Evolutionary conservation across 2,797 vertebrate genomes (phyloP).

Genomic region (Ceryle rudis): DNA sequence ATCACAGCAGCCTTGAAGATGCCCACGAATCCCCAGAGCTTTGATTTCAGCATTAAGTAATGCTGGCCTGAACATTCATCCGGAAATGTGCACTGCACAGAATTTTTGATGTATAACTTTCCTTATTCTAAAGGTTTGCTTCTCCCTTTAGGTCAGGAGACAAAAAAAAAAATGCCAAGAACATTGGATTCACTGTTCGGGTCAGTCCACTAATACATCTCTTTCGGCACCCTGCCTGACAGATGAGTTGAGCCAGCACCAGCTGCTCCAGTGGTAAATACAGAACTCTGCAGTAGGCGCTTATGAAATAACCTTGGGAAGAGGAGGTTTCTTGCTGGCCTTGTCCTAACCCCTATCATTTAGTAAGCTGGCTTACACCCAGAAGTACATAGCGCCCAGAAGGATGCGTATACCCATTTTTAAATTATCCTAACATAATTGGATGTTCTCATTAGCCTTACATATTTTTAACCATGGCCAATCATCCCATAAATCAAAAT

Average conservation of each 20-base stretch:
- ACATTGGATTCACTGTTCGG: constrained; percentile 10
- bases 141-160: constrained; percentile 23
- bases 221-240: constrained; percentile 40
- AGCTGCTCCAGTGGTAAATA: constrained; percentile 57
- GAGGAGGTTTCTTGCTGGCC: constrained; percentile 15
- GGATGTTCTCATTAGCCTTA: neutral
- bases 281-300: constrained; percentile 45
- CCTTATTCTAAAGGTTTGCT: constrained; percentile 42
- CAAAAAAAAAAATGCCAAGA: constrained; percentile 1
- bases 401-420: neutral
- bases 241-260: constrained; percentile 63
- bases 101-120: constrained; percentile 33
- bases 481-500: neutral
- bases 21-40: constrained; percentile 48
- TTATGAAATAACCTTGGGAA: constrained; percentile 59
- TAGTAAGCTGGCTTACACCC: neutral
- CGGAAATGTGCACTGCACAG: constrained; percentile 6
- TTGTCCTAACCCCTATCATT: constrained; percentile 28
- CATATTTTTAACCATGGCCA: neutral
- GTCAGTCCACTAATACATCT: constrained; percentile 58
- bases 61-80: constrained; percentile 32
- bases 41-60: constrained; percentile 52
- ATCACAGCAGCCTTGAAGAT: constrained; percentile 49
- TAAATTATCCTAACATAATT: neutral
- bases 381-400: constrained; percentile 5